Evolutionary conservation across 2,113 vertebrate species (phyloP), one percentile per base, ranked within the genome.

Genomic region (Carlito syrichta): DNA sequence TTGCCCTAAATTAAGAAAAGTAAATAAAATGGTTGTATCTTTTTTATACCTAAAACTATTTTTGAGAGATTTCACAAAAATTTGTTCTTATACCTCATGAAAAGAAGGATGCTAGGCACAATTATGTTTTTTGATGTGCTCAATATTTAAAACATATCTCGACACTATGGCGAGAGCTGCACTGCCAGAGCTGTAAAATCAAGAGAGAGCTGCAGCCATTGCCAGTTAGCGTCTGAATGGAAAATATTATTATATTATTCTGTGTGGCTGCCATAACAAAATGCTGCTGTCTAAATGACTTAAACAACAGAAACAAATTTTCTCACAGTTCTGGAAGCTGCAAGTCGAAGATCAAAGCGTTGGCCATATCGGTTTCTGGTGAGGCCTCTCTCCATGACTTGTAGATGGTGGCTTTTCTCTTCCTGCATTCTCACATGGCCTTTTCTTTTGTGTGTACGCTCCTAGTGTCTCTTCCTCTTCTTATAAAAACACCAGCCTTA

Each of bases 31-130:
- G 10, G 38, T 83, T 88, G 12, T 19, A 27, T 84, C 79, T 4
- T 1, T 95, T 69, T 91, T 85, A 27, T 0, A 76, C 11, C 14
- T 90, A 71, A 93, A 91, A 68, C 12, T 48, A 69, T 27, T 58
- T 95, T n/a, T 93, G 40, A n/a, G 13, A 56, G 23, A 66, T 85
- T 89, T 91, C 50, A 89, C 19, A 79, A 82, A 92, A 22, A 45
- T 94, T 48, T 92, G 7, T 79, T 93, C 38, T 92, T 96, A 94
- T 14, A 68, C 4, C 35, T 40, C 35, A 66, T 35, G 22, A 27
- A 89, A 78, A 56, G 22, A 83, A 73, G 50, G 14, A 73, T 30
- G 14, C 12, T 92, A 71, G 17, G 27, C 74, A 62, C 84, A 73
- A 76, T 60, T 56, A 78, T 13, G 1, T 86, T 54, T 95, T 94